Evolutionary conservation across 2,888 invertebrate genomes (phyloP).

Genomic region (Spatulosminthurus flaviceps): DNA sequence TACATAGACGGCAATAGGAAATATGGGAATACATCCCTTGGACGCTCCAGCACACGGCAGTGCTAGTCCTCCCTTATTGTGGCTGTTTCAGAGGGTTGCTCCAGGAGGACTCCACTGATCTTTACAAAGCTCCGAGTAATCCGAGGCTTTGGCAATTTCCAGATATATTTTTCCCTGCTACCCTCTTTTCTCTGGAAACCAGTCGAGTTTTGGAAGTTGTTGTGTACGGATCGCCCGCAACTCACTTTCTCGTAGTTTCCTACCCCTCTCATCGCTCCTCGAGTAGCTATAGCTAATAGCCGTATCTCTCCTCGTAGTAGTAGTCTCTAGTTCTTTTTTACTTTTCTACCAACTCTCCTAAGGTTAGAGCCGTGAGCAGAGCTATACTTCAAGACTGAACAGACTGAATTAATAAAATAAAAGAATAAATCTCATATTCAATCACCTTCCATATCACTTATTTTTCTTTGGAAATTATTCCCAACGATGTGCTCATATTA

Average conservation of each 20-base stretch:
- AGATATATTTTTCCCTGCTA: conserved; percentile 16
- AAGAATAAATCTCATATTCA: no score
- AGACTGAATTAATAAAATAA: no score
- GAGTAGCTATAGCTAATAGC: background rate
- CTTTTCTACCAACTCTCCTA: no score
- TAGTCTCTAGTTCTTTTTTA: no score
- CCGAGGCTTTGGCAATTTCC: conserved; percentile 21
- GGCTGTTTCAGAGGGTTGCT: background rate
- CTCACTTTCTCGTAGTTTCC: background rate
- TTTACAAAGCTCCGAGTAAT: conserved; percentile 24
- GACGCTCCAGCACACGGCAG: background rate
- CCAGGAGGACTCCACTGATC: conserved; percentile 33
- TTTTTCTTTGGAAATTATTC: no score
- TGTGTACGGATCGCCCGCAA: background rate
- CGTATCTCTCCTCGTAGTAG: background rate
- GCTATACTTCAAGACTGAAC: no score
- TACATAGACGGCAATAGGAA: background rate
- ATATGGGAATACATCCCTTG: background rate
- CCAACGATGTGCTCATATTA: no score
- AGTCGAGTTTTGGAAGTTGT: conserved; percentile 14
- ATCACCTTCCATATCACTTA: no score
- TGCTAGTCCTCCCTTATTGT: background rate
- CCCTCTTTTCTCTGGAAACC: conserved; percentile 5
- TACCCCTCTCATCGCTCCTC: background rate
- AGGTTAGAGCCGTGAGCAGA: no score